phyloP scores from a whole-genome alignment of 2,797 vertebrate species.

The Gymnopithys bicolor region DNA sequence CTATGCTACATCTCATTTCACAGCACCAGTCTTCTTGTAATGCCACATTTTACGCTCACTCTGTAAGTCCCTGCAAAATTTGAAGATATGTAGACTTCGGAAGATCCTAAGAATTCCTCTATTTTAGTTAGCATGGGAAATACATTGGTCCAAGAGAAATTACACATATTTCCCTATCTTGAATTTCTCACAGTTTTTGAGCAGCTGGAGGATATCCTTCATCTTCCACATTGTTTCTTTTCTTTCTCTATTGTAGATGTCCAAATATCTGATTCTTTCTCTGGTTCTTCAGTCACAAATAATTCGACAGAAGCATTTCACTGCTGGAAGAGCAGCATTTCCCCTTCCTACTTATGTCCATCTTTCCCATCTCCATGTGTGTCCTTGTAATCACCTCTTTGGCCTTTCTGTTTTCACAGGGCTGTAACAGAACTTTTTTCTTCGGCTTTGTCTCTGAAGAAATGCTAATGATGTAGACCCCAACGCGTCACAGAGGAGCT shows the following conservation, averaged over 20 bases:
- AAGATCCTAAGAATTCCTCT: background rate
- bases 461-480: conserved; percentile 9
- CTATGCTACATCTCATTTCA: background rate
- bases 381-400: background rate
- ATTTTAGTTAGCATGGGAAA: background rate
- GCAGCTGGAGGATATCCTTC: background rate
- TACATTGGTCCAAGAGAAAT: rapidly evolving
- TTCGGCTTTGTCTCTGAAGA: background rate
- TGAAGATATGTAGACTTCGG: background rate
- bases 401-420: background rate
- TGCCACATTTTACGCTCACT: background rate
- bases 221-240: background rate
- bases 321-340: background rate
- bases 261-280: background rate
- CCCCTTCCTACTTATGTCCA: background rate
- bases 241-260: background rate
- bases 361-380: background rate
- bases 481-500: conserved; percentile 5
- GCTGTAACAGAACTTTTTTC: background rate
- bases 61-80: background rate
- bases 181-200: background rate
- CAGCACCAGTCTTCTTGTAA: background rate
- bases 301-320: background rate
- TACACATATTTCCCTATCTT: background rate
- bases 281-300: background rate